phyloP scores from a whole-genome alignment of 2,888 invertebrate species.

The Epinotia bilunana region DNA sequence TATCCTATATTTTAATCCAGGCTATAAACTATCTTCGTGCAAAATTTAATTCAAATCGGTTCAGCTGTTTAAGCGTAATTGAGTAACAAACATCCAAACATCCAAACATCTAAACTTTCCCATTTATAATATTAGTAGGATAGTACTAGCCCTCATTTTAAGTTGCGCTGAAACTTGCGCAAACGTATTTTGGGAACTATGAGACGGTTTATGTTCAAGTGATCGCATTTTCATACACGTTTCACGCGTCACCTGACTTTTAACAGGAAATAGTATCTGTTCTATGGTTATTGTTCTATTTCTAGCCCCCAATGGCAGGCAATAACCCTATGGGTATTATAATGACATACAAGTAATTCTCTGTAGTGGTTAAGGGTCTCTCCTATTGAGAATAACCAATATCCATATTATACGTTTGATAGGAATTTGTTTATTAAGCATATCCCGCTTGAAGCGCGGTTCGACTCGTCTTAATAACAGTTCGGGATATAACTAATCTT shows the following conservation, averaged over 20 bases:
- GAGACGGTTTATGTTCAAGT: too few relatives aligned
- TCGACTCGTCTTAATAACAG: background rate
- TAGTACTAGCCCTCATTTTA: too few relatives aligned
- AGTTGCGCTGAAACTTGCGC: too few relatives aligned
- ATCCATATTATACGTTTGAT: background rate
- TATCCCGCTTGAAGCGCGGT: background rate
- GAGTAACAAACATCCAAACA: too few relatives aligned
- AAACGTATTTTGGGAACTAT: too few relatives aligned
- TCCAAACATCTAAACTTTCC: too few relatives aligned
- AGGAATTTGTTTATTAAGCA: conserved; percentile 10
- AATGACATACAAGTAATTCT: background rate
- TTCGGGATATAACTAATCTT: background rate
- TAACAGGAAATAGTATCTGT: background rate
- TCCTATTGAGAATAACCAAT: conserved; percentile 5
- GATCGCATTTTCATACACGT: background rate
- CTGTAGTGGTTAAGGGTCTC: background rate
- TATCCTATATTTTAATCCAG: too few relatives aligned
- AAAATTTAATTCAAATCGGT: too few relatives aligned
- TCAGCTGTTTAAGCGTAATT: too few relatives aligned
- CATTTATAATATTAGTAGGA: too few relatives aligned
- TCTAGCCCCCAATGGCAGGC: background rate
- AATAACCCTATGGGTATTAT: background rate
- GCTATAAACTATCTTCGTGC: too few relatives aligned
- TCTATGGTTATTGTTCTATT: background rate
- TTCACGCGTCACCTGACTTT: background rate